Evolutionary conservation across 2,888 invertebrate species (phyloP), one percentile per base, ranked within the genome.

Genomic region (Rhingia campestris): DNA sequence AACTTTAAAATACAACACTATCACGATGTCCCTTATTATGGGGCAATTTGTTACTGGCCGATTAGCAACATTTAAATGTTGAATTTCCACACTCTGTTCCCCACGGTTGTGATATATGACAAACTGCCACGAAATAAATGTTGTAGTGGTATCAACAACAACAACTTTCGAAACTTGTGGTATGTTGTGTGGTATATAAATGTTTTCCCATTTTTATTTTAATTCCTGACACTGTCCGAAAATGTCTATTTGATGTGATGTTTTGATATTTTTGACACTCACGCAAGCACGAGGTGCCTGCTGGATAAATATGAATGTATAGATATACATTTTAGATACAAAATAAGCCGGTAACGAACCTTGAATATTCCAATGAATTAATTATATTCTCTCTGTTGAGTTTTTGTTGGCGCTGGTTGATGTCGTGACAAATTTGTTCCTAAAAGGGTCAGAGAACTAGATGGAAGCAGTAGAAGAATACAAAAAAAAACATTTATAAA

Each of bases 191-290:
- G 14, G 56, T 64, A 43, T 37, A 47, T 63, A 59, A 35, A 41
- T 12, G 10, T 58, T 53, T 51, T 14, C 9, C 37, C 33, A 4
- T 22, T 53, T 67, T 70, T 53, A 33, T 58, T 73, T 69, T 59
- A 10, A 47, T 51, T 79, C 79, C 82, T 69, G 82, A 79, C 79
- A 84, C 67, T 64, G 82, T 84, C 82, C 74, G 59, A 79, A 84
- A 84, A 84, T 84, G 79, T 84, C 82, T 91, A 90, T 90, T 91
- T 90, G 91, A 90, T 90, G 90, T 90, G 90, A 90, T 91, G 90
- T 91, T 91, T 90, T 91, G 91, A 91, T 91, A 91, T 90, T 89
- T 90, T 89, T 91, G 91, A 91, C 91, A 91, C 90, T 89, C 90
- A 89, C 91, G 91, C 91, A 88, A 84, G 69, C 82, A 73, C 82